Percentiles rank a stretch among this genome's conserved stretches.
These are phyloP conservation scores for Phyllotis vaccarum DNA, from an alignment of 2,797 vertebrate genomes.

Conservation along the genomic window DNA sequence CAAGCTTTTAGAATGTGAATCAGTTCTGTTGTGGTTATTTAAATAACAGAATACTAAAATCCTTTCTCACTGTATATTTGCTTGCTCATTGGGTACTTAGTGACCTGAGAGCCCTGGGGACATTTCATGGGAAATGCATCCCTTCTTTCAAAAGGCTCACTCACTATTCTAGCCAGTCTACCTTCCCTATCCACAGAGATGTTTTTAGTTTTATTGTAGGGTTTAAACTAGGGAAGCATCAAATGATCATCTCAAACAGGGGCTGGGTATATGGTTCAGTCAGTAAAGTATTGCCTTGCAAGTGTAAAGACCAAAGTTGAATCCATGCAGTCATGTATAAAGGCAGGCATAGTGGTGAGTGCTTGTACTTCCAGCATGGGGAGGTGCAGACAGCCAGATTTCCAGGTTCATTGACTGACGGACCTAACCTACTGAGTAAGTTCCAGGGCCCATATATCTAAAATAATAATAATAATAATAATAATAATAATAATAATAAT, in stretches of 20 bases:
- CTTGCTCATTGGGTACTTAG: background rate
- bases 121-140: background rate
- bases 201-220: background rate
- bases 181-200: background rate
- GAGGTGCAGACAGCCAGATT: background rate
- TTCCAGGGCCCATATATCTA: background rate
- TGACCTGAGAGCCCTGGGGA: background rate
- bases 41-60: background rate
- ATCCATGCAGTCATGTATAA: background rate
- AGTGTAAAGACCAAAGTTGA: background rate
- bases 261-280: background rate
- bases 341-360: background rate
- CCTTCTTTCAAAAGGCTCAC: background rate
- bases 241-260: background rate
- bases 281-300: background rate
- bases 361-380: background rate
- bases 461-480: no score
- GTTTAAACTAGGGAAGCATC: slow-evolving; percentile 23
- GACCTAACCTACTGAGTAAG: background rate
- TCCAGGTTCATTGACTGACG: background rate
- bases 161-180: background rate
- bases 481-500: background rate
- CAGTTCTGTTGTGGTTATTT: slow-evolving; percentile 8
- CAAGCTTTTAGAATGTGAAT: slow-evolving; percentile 44
- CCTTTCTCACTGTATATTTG: slow-evolving; percentile 5